Conservation (phyloP, 1,140 invertebrate genomes). For the Lutraria rhynchaena region DNA sequence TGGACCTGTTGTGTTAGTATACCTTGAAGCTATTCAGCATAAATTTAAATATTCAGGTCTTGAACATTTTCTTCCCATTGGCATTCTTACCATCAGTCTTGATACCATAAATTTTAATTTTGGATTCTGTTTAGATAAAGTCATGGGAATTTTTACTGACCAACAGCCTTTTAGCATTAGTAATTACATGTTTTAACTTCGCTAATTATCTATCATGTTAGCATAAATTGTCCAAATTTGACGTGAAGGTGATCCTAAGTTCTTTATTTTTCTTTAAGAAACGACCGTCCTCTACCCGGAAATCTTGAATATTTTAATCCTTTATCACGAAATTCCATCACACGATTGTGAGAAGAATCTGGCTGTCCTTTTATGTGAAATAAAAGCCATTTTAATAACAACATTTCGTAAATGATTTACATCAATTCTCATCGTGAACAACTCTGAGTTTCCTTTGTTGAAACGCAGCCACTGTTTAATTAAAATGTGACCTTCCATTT, state of each 20-base stretch:
- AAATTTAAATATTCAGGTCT: too few species aligned
- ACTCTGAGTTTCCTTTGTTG: conserved; percentile 38
- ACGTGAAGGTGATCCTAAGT: conserved; percentile 14
- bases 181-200: conserved; percentile 25
- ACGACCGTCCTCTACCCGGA: conserved; percentile 4
- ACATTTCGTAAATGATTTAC: conserved; percentile 62
- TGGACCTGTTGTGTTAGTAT: too few species aligned
- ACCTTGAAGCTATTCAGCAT: too few species aligned
- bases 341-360: background rate
- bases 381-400: conserved; percentile 61
- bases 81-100: background rate
- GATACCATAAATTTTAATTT: too few species aligned
- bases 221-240: conserved; percentile 49
- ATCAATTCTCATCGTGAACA: conserved; percentile 49
- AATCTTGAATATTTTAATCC: conserved; percentile 57
- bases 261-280: conserved; percentile 19
- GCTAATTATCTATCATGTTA: conserved; percentile 30
- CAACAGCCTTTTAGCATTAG: conserved; percentile 1
- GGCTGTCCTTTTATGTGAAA: conserved; percentile 48
- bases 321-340: conserved; percentile 60
- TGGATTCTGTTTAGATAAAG: too few species aligned
- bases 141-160: too few species aligned
- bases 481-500: conserved; percentile 63
- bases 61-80: background rate
- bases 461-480: conserved; percentile 55